Conservation (phyloP, 2,113 vertebrate species). For the Erythrocercus mccallii region DNA sequence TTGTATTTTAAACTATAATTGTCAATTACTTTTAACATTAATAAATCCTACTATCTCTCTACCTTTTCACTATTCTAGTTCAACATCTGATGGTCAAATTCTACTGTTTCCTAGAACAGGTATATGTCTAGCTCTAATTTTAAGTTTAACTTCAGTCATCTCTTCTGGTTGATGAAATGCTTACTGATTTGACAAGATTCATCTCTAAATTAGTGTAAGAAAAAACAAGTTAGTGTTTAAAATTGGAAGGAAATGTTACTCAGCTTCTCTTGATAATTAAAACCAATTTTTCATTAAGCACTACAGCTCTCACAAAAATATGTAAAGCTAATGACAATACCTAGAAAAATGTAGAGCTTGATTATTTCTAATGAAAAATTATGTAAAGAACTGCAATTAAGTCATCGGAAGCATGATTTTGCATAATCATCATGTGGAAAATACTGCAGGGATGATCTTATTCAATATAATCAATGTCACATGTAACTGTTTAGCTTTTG, state of each 20-base stretch:
- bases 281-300: neutral
- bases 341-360: neutral
- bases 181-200: neutral
- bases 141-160: neutral
- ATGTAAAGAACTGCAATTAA: conserved; percentile 6
- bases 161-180: neutral
- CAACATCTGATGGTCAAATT: neutral
- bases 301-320: neutral
- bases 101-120: neutral
- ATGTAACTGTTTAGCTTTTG: conserved; percentile 11
- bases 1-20: neutral
- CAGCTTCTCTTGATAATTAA: conserved; percentile 19
- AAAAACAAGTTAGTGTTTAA: neutral
- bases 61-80: neutral
- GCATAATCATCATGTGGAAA: neutral
- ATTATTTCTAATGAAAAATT: conserved; percentile 13
- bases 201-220: conserved; percentile 20
- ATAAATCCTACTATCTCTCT: neutral
- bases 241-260: neutral
- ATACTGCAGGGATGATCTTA: neutral
- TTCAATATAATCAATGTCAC: conserved; percentile 7
- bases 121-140: neutral
- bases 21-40: neutral
- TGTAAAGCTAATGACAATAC: neutral
- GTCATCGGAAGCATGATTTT: conserved; percentile 13